A percentile compares a stretch with the other conserved stretches of the same genome.
Conservation (phyloP, 2,797 vertebrate genomes). For the Microcaecilia unicolor region DNA sequence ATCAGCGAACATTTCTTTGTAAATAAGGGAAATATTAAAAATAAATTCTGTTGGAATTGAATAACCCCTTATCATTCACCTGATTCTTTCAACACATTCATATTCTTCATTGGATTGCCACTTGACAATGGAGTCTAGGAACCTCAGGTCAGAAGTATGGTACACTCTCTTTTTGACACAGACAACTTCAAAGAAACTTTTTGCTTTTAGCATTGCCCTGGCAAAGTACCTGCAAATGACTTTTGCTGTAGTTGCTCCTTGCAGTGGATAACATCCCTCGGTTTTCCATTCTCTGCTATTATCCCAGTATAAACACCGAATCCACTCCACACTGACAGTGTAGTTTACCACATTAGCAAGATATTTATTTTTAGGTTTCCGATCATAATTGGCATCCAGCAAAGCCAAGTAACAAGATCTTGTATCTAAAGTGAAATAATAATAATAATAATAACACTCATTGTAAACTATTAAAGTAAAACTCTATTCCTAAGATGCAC, state of each 20-base stretch:
- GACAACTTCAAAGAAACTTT: background rate
- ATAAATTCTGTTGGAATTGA: too few species aligned
- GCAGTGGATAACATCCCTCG: slow-evolving; percentile 34
- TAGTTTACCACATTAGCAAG: slow-evolving; percentile 50
- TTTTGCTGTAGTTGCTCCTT: slow-evolving; percentile 12
- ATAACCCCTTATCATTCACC: too few species aligned
- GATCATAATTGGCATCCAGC: slow-evolving; percentile 56
- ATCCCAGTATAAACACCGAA: slow-evolving; percentile 62
- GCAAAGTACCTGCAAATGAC: slow-evolving; percentile 73
- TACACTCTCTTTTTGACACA: background rate
- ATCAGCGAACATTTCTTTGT: too few species aligned
- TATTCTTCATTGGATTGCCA: too few species aligned
- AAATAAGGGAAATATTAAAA: too few species aligned
- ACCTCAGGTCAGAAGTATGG: background rate
- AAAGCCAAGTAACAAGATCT: slow-evolving; percentile 54
- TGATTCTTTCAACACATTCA: too few species aligned
- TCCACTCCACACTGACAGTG: slow-evolving; percentile 46
- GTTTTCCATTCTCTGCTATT: slow-evolving; percentile 44
- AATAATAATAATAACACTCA: background rate
- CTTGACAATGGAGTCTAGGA: slow-evolving; percentile 10
- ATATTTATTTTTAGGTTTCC: slow-evolving; percentile 29
- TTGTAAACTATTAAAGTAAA: background rate
- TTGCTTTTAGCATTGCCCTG: too few species aligned
- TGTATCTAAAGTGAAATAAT: slow-evolving; percentile 44
- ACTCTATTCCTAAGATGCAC: too few species aligned